Percentiles rank a stretch among this genome's conserved stretches.
Conservation (phyloP, 2,113 vertebrate genomes). For the Podiceps cristatus region DNA sequence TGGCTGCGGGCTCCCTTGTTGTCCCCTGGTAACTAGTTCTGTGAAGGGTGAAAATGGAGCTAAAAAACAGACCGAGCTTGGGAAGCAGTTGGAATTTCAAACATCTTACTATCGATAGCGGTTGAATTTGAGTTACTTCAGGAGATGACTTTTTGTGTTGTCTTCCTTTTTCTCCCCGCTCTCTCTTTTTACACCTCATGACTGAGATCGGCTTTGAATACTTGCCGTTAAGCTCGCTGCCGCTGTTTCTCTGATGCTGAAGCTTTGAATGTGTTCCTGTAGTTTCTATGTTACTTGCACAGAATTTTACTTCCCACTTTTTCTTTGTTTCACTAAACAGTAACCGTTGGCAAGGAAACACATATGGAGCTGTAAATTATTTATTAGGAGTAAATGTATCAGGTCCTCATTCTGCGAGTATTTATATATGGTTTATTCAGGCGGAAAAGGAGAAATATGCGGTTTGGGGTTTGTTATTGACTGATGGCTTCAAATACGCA, state of each 20-base stretch:
- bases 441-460: slow-evolving; percentile 49
- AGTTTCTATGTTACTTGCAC: slow-evolving; percentile 3
- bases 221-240: background rate
- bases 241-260: background rate
- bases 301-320: background rate
- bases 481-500: slow-evolving; percentile 11
- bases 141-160: background rate
- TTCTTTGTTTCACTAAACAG: slow-evolving; percentile 59
- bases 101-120: background rate
- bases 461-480: background rate
- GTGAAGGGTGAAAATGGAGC: background rate
- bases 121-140: background rate
- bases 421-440: slow-evolving; percentile 16
- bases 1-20: background rate
- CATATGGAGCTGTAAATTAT: slow-evolving; percentile 70
- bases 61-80: background rate
- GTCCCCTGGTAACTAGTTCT: background rate
- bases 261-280: background rate
- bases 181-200: background rate
- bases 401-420: slow-evolving; percentile 67
- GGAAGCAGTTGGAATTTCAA: background rate
- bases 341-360: slow-evolving; percentile 54
- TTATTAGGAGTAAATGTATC: slow-evolving; percentile 65
- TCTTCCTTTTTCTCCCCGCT: background rate
- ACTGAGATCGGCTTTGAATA: background rate